Conservation (phyloP, 2,797 vertebrate genomes). For the Furcifer pardalis region DNA sequence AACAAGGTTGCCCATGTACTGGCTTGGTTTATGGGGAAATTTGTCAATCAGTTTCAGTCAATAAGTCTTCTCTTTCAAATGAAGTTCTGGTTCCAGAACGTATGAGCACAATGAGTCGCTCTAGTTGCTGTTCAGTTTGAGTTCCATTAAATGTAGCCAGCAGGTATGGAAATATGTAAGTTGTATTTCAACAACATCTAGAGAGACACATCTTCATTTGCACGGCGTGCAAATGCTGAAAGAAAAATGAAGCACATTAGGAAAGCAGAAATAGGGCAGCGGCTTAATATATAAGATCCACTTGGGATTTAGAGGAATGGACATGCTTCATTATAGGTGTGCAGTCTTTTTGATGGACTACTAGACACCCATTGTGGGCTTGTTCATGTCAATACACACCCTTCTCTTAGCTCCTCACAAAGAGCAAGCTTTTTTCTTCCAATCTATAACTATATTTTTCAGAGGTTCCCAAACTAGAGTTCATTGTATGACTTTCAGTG, state of each 20-base stretch:
- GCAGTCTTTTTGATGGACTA: conserved; percentile 46
- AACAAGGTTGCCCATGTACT: neutral
- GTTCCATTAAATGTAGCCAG: neutral
- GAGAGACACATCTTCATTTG: neutral
- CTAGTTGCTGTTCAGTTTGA: neutral
- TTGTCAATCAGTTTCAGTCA: too few relatives aligned
- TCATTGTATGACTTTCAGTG: too few relatives aligned
- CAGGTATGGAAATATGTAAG: neutral
- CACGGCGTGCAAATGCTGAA: too few relatives aligned
- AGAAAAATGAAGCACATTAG: too few relatives aligned
- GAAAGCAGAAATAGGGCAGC: too few relatives aligned
- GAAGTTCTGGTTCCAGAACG: conserved; percentile 29
- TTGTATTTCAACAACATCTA: neutral
- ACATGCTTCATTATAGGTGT: too few relatives aligned
- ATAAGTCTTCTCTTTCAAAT: conserved; percentile 36
- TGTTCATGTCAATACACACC: conserved; percentile 39
- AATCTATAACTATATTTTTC: too few relatives aligned
- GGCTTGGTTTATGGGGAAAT: conserved; percentile 38
- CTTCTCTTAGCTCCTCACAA: conserved; percentile 16
- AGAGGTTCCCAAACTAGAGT: neutral
- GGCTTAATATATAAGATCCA: too few relatives aligned
- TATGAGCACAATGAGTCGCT: neutral
- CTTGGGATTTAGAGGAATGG: too few relatives aligned
- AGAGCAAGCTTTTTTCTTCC: neutral
- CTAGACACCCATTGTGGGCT: conserved; percentile 32